phyloP scores from a whole-genome alignment of 1,140 invertebrate species.

The Lepidurus apus region DNA sequence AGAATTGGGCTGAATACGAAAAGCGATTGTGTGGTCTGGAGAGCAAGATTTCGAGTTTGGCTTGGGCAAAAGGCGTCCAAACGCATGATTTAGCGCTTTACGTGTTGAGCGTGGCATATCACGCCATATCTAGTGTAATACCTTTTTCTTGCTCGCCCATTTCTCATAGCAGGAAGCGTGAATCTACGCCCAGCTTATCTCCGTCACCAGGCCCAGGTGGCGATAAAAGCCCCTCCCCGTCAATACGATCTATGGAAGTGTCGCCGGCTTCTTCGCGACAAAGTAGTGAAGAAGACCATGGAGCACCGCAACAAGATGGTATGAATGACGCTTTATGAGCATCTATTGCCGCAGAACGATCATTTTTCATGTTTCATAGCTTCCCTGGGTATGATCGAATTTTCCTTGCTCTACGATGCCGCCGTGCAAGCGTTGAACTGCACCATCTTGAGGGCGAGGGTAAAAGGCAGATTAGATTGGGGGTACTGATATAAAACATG shows the following conservation, averaged over 20 bases:
- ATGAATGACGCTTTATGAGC: not conserved
- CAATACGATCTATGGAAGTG: conserved; percentile 5
- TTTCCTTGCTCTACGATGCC: conserved; percentile 72
- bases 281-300: conserved; percentile 5
- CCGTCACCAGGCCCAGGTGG: not conserved
- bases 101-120: too few species aligned
- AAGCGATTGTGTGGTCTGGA: too few species aligned
- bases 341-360: not conserved
- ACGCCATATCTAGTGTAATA: too few species aligned
- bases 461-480: conserved; percentile 34
- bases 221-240: conserved; percentile 6
- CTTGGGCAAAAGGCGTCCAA: too few species aligned
- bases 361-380: conserved; percentile 29
- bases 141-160: not conserved
- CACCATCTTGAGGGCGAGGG: conserved; percentile 61
- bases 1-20: too few species aligned
- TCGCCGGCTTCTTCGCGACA: conserved; percentile 5
- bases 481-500: conserved; percentile 5
- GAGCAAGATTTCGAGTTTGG: too few species aligned
- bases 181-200: not conserved
- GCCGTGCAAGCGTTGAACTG: conserved; percentile 68
- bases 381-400: conserved; percentile 54
- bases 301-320: conserved; percentile 1
- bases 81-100: too few species aligned
- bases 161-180: not conserved